phyloP scores from a whole-genome alignment of 2,113 vertebrate genomes.

The Rhinoptilus africanus region DNA sequence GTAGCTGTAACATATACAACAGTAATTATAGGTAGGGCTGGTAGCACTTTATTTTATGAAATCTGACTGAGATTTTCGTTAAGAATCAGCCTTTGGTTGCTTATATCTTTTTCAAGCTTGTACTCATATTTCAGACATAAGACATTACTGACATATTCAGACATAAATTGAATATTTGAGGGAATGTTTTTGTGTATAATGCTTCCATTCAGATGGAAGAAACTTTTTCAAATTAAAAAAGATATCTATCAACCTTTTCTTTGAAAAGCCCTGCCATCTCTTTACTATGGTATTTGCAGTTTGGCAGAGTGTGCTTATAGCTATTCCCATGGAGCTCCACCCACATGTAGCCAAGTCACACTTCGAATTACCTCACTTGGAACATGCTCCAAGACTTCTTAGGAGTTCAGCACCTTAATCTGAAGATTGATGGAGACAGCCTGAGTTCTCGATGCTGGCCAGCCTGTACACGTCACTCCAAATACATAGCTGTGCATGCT shows the following conservation, averaged over 20 bases:
- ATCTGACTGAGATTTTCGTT: background rate
- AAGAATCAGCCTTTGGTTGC: background rate
- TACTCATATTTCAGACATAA: background rate
- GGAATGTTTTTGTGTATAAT: background rate
- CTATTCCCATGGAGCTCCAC: background rate
- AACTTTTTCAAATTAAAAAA: background rate
- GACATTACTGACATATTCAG: background rate
- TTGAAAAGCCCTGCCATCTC: background rate
- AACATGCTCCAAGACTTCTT: background rate
- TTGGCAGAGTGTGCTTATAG: background rate
- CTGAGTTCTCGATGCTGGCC: background rate
- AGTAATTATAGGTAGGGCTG: background rate
- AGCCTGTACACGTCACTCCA: background rate
- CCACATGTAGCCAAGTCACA: background rate
- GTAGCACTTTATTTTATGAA: background rate
- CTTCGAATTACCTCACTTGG: background rate
- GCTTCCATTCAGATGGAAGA: background rate
- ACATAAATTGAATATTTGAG: background rate
- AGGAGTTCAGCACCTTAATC: background rate
- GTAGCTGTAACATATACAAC: background rate
- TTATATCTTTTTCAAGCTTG: background rate
- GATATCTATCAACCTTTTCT: background rate
- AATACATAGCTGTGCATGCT: background rate
- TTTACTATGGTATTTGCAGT: background rate
- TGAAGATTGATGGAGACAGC: background rate